Evolutionary conservation across 2,797 vertebrate species (phyloP).

Genomic region (Lutjanus campechanus): DNA sequence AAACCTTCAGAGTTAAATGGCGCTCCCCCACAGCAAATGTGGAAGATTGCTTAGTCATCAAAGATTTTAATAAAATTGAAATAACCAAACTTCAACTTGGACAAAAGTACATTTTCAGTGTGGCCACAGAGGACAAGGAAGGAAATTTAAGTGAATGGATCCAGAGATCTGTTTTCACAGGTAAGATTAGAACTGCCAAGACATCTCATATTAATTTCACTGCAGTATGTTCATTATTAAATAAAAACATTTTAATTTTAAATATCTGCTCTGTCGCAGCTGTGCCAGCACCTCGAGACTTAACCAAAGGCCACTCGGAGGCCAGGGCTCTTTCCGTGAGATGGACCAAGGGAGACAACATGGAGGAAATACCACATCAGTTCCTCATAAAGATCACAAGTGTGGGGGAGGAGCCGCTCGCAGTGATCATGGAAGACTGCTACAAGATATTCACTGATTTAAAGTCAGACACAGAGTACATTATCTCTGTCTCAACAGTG

Average conservation of each 20-base stretch:
- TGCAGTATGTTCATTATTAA: neutral
- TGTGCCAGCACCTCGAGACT: conserved; percentile 18
- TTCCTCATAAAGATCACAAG: conserved; percentile 29
- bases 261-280: conserved; percentile 25
- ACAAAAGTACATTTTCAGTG: conserved; percentile 34
- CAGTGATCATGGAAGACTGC: conserved; percentile 16
- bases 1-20: conserved; percentile 31
- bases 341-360: conserved; percentile 44
- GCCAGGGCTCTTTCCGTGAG: conserved; percentile 26
- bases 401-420: neutral
- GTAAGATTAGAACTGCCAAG: conserved; percentile 2
- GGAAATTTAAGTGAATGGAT: conserved; percentile 33
- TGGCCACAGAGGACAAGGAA: conserved; percentile 40
- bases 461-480: conserved; percentile 47
- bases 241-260: neutral
- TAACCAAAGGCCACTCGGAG: conserved; percentile 26
- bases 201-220: conserved; percentile 4
- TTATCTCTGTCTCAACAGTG: conserved; percentile 35
- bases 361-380: conserved; percentile 36
- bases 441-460: conserved; percentile 33
- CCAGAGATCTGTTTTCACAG: conserved; percentile 21
- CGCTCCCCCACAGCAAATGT: neutral
- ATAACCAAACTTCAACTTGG: conserved; percentile 45
- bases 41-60: neutral
- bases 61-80: conserved; percentile 20